Conservation (phyloP, 2,888 invertebrate species). For the Sussaba pulchella region DNA sequence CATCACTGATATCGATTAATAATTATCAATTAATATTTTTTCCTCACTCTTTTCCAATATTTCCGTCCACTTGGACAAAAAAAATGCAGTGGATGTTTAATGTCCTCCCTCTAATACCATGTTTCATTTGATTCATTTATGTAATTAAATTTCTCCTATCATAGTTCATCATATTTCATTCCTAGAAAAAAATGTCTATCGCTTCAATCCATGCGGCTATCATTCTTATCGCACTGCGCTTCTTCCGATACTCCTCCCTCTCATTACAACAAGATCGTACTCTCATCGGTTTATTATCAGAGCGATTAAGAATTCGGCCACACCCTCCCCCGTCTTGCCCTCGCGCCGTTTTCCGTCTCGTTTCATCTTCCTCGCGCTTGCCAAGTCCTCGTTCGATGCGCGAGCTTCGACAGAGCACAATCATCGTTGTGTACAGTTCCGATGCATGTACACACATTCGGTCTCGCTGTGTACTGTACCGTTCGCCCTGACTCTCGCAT, state of each 20-base stretch:
- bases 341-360: slow-evolving; percentile 5
- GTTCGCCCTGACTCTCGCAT: slow-evolving; percentile 12
- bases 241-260: slow-evolving; percentile 34
- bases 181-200: not conserved
- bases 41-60: too few species aligned
- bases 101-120: too few species aligned
- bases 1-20: too few species aligned
- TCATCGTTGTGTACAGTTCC: not conserved
- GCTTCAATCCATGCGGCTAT: slow-evolving; percentile 35
- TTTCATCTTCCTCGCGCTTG: slow-evolving; percentile 61
- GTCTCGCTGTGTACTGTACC: not conserved
- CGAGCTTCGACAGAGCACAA: not conserved
- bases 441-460: not conserved
- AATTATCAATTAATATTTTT: too few species aligned
- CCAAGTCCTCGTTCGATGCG: slow-evolving; percentile 60
- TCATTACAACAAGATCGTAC: slow-evolving; percentile 27
- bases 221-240: slow-evolving; percentile 26
- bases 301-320: slow-evolving; percentile 34
- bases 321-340: slow-evolving; percentile 5
- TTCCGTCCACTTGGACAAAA: too few species aligned
- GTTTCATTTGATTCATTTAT: too few species aligned
- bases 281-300: slow-evolving; percentile 30
- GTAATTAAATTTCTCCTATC: too few species aligned
- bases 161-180: too few species aligned
- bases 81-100: too few species aligned